A percentile compares a stretch with the other conserved stretches of the same genome.
Evolutionary conservation across 2,888 invertebrate species (phyloP).

Genomic region (Polietes domitor): DNA sequence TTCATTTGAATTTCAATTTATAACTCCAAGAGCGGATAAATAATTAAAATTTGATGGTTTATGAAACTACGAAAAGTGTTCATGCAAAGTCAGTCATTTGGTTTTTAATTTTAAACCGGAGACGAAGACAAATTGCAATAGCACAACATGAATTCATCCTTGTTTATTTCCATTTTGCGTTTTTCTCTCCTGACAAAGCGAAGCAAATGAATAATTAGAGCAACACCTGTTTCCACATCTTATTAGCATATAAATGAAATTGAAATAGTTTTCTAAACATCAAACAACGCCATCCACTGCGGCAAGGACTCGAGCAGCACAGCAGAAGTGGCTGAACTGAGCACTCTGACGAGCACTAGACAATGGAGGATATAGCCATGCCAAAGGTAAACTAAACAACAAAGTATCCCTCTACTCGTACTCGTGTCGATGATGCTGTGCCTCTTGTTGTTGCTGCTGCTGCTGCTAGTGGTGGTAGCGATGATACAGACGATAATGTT

Average conservation of each 20-base stretch:
- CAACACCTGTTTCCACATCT: constrained; percentile 64
- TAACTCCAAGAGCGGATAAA: background rate
- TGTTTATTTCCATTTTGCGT: constrained; percentile 23
- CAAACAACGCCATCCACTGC: constrained; percentile 47
- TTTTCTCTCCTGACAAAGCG: constrained; percentile 40
- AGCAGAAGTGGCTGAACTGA: background rate
- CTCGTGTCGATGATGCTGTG: constrained; percentile 15
- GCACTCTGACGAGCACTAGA: constrained; percentile 1
- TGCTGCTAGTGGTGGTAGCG: background rate
- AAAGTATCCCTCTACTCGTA: background rate
- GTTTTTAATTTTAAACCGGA: constrained; percentile 24
- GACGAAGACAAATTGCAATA: constrained; percentile 16
- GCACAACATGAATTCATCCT: constrained; percentile 12
- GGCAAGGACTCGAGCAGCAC: background rate
- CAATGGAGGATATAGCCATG: constrained; percentile 8
- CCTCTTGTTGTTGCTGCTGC: constrained; percentile 4
- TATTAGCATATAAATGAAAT: constrained; percentile 70
- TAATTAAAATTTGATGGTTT: constrained; percentile 31
- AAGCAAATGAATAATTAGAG: constrained; percentile 61
- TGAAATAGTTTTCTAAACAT: constrained; percentile 67
- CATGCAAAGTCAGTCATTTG: constrained; percentile 20
- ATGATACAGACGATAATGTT: constrained; percentile 32
- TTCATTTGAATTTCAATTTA: background rate
- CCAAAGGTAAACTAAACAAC: constrained; percentile 9
- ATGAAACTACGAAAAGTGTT: background rate